These are phyloP conservation scores for Darevskia nairensis DNA, from an alignment of 2,797 vertebrate species.

Conservation along the genomic window DNA sequence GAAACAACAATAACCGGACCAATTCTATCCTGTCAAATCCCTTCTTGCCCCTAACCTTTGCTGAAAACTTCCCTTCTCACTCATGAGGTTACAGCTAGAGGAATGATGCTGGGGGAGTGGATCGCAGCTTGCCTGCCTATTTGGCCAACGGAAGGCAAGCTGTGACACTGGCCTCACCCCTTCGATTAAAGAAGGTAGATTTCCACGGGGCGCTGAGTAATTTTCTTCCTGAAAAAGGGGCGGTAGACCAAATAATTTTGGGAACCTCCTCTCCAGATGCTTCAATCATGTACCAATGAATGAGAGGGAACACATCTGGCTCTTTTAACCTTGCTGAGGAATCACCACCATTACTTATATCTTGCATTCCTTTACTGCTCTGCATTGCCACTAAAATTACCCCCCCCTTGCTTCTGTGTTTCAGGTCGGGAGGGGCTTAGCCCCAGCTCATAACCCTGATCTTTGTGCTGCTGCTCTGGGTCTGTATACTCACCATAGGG, in stretches of 20 bases:
- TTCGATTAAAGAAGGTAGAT: no score
- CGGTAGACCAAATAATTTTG: no score
- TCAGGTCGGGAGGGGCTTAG: conserved; percentile 47
- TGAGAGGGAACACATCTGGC: background rate
- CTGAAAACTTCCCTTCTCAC: background rate
- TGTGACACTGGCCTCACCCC: no score
- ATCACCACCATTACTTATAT: background rate
- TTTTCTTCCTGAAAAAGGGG: no score
- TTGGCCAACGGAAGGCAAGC: no score
- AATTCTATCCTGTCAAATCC: no score
- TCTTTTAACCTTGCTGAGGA: conserved; percentile 21
- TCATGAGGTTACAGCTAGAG: background rate
- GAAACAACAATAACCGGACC: background rate
- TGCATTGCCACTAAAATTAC: conserved; percentile 14
- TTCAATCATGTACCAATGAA: background rate
- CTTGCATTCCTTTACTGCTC: background rate
- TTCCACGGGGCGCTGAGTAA: no score
- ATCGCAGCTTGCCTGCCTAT: background rate
- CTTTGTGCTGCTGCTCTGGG: conserved; percentile 38
- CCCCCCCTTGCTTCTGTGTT: conserved; percentile 39
- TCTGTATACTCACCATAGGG: conserved; percentile 30
- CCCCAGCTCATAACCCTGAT: conserved; percentile 28
- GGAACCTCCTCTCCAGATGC: background rate
- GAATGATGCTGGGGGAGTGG: background rate
- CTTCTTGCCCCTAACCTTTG: background rate